Conservation (phyloP, 2,113 vertebrate genomes). For the Hippocampus comes region DNA sequence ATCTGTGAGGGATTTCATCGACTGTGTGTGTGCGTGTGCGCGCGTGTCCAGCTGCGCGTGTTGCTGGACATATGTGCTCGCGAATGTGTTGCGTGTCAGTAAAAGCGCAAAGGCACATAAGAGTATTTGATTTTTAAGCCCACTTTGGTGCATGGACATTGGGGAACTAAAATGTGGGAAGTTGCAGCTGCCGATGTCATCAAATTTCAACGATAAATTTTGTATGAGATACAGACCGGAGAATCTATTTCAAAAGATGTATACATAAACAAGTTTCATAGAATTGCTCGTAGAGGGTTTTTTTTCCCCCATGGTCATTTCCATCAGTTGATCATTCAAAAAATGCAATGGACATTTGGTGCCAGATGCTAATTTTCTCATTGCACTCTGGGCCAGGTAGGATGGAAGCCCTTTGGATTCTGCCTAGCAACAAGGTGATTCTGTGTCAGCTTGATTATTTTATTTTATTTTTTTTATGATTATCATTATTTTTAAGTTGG, state of each 20-base stretch:
- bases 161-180: background rate
- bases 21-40: slow-evolving; percentile 22
- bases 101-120: slow-evolving; percentile 44
- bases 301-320: background rate
- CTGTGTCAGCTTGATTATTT: no score
- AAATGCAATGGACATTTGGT: no score
- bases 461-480: no score
- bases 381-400: no score
- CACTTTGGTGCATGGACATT: slow-evolving; percentile 5
- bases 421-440: no score
- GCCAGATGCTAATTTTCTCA: no score
- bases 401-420: no score
- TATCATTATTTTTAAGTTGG: no score
- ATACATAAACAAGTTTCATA: no score
- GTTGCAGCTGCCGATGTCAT: background rate
- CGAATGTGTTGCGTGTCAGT: slow-evolving; percentile 34
- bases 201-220: background rate
- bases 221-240: background rate
- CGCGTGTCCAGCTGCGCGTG: slow-evolving; percentile 11
- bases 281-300: background rate
- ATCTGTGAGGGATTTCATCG: slow-evolving; percentile 59
- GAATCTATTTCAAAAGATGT: background rate
- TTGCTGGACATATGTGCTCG: slow-evolving; percentile 46
- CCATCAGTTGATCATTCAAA: background rate
- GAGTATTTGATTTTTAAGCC: slow-evolving; percentile 44